These are phyloP conservation scores for Notechis scutatus DNA, from an alignment of 2,113 vertebrate species.

Conservation along the genomic window DNA sequence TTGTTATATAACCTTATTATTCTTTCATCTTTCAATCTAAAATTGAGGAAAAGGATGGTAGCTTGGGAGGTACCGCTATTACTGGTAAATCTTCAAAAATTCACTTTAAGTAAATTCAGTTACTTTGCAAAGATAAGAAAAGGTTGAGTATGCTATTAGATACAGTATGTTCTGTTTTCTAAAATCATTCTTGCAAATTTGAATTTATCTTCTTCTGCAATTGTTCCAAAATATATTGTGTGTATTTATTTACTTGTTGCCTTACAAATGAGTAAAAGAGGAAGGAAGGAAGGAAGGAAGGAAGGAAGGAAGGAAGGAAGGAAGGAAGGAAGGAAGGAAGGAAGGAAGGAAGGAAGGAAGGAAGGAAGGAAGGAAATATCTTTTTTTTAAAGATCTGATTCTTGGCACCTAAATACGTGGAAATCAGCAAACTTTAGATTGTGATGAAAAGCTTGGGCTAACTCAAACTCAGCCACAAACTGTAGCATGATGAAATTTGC, in stretches of 20 bases:
- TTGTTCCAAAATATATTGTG: neutral
- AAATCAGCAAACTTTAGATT: neutral
- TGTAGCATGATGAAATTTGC: neutral
- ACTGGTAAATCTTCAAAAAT: slow-evolving; percentile 20
- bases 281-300: neutral
- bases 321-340: neutral
- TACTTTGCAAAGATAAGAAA: slow-evolving; percentile 30
- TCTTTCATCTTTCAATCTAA: neutral
- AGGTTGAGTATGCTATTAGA: neutral
- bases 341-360: neutral
- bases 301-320: accelerated
- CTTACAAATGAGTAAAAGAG: neutral
- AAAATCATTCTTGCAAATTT: neutral
- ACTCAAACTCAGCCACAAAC: neutral
- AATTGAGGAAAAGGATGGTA: neutral
- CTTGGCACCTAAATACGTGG: neutral
- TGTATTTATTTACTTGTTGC: neutral
- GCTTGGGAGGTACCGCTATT: neutral
- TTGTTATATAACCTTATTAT: neutral
- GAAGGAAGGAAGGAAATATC: accelerated
- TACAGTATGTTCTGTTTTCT: slow-evolving; percentile 1
- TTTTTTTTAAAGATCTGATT: neutral
- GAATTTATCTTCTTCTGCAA: neutral
- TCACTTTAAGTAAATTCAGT: neutral
- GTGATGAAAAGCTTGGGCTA: neutral